These are phyloP conservation scores for Pemphigus obesinymphae DNA, from an alignment of 1,140 invertebrate species.

Conservation along the genomic window DNA sequence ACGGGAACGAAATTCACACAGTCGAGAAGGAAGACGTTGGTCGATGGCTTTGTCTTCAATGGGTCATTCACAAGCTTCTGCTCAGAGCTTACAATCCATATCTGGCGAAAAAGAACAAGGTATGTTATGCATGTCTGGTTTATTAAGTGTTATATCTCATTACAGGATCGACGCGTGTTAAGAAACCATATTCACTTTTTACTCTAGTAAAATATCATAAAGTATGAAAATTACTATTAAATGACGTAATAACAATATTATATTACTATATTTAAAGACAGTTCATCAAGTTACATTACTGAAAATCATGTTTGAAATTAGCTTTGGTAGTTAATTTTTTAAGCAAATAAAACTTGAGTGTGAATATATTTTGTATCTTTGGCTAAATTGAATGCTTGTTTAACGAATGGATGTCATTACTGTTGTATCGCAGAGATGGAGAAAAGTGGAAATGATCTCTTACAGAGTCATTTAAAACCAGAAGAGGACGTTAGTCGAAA, in stretches of 20 bases:
- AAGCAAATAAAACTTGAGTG: conserved; percentile 10
- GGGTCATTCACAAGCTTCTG: conserved; percentile 86
- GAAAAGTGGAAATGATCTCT: conserved; percentile 38
- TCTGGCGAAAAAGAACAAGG: conserved; percentile 67
- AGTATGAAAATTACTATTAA: conserved; percentile 10
- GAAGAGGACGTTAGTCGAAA: conserved; percentile 40
- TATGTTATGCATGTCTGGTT: conserved; percentile 46
- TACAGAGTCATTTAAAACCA: conserved; percentile 38
- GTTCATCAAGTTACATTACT: neutral
- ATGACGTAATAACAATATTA: neutral
- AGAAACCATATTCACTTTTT: neutral
- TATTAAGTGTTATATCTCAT: neutral
- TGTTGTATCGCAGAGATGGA: conserved; percentile 39
- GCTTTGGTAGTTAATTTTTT: conserved; percentile 14
- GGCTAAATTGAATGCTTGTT: conserved; percentile 24
- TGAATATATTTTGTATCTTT: conserved; percentile 27
- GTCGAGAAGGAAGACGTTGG: conserved; percentile 73
- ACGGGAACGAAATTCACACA: conserved; percentile 35
- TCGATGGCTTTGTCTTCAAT: conserved; percentile 86
- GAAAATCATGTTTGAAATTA: neutral
- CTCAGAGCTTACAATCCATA: conserved; percentile 85
- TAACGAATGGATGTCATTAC: conserved; percentile 36
- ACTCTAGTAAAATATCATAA: neutral
- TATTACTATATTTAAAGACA: neutral
- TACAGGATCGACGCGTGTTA: neutral